These are phyloP conservation scores for Drosophila diplacantha DNA, from an alignment of 2,888 invertebrate genomes.

Conservation along the genomic window DNA sequence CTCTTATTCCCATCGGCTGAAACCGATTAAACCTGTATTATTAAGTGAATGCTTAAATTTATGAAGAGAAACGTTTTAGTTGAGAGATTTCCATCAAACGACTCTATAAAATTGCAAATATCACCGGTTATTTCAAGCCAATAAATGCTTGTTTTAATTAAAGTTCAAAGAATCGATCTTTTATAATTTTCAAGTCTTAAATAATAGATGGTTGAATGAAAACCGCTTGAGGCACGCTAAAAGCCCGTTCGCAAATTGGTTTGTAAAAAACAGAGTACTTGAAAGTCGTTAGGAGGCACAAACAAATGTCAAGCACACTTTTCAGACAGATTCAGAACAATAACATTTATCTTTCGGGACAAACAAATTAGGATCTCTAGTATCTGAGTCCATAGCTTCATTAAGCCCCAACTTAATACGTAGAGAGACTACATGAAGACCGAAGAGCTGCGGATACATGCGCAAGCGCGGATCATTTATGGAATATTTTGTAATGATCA, in stretches of 20 bases:
- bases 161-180: neutral
- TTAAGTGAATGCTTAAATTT: neutral
- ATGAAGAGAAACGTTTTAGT: neutral
- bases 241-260: neutral
- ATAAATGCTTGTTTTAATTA: slow-evolving; percentile 1
- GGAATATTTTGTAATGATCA: slow-evolving; percentile 60
- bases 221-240: neutral
- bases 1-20: neutral
- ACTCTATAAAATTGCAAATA: slow-evolving; percentile 3
- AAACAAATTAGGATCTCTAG: slow-evolving; percentile 7
- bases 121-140: neutral
- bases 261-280: slow-evolving; percentile 8
- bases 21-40: slow-evolving; percentile 1
- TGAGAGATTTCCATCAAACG: slow-evolving; percentile 1
- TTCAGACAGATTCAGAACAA: slow-evolving; percentile 3
- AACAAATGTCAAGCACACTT: slow-evolving; percentile 3
- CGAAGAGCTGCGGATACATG: slow-evolving; percentile 3
- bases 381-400: neutral
- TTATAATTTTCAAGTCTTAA: neutral
- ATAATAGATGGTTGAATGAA: neutral
- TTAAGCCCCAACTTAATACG: neutral
- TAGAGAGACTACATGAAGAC: neutral
- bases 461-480: slow-evolving; percentile 31
- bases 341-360: neutral
- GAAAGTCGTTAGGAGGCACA: neutral